Evolutionary conservation across 2,888 invertebrate genomes (phyloP), one percentile per base, ranked within the genome.

Genomic region (Sinopyrophorus schimmeli): DNA sequence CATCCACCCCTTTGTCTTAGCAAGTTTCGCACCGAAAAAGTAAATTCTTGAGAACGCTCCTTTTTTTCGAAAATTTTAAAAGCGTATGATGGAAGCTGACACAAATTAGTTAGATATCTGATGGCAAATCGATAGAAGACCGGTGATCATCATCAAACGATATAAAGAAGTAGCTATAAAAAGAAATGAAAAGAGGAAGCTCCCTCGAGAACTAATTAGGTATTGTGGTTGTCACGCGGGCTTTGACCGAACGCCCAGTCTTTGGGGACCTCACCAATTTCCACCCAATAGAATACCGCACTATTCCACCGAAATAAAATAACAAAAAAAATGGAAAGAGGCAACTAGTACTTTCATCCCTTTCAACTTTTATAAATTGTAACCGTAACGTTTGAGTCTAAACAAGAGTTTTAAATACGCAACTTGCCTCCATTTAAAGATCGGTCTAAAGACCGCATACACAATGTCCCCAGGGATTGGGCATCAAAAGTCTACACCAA

Each of bases 191-290:
- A 54, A 46, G 48, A 48, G 41, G 34, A 51, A 42, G 47, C 27
- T 54, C 62, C 56, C 58, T 23, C 10, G 62, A 54, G 62, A 62
- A 48, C 62, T 62, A 62, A 62, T 60, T 62, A 59, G 57, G 53
- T 58, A 57, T 55, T 58, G 55, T 58, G 57, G 59, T 52, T 59
- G 62, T 62, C 62, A 60, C 62, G 51, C 58, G 57, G 60, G 59
- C 53, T 52, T 58, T 48, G 55, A 54, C 56, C 47, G 48, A 39
- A 55, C 54, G 48, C 55, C 55, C 51, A 49, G 53, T 49, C 55
- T 43, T 47, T 41, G 32, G 54, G 49, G 58, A 49, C 39, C 52
- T 32, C 21, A 40, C 39, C 51, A 51, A 51, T 51, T 51, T 51
- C 41, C 46, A 46, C 46, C 39, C 47, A 34, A 47, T 47, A 47